Percentiles rank a stretch among this genome's conserved stretches.
Conservation (phyloP, 2,113 vertebrate species). For the Cyphomyrus plagiostoma region DNA sequence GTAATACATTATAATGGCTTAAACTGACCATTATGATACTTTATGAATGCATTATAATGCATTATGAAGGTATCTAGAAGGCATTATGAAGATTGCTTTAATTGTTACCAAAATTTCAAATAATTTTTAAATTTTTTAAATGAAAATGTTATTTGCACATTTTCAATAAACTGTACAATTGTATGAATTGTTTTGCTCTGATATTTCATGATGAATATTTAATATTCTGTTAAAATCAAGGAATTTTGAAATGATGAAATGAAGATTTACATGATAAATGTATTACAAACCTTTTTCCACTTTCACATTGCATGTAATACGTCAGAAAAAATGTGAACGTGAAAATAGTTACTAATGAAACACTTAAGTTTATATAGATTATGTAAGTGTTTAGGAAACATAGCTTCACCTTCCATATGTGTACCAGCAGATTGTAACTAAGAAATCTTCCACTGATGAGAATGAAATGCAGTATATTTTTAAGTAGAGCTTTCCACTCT, state of each 20-base stretch:
- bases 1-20: background rate
- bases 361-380: background rate
- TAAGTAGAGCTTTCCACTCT: background rate
- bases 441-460: background rate
- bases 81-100: background rate
- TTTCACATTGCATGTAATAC: background rate
- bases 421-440: background rate
- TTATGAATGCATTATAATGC: background rate
- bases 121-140: background rate
- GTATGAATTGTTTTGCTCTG: background rate
- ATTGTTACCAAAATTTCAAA: background rate
- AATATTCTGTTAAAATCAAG: background rate
- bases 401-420: background rate
- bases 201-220: conserved; percentile 5
- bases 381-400: background rate
- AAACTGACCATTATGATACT: background rate
- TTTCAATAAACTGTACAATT: background rate
- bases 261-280: background rate
- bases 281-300: conserved; percentile 14
- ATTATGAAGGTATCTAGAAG: background rate
- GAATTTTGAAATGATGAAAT: conserved; percentile 2
- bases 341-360: conserved; percentile 3
- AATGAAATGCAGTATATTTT: conserved; percentile 4
- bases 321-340: background rate
- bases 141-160: background rate